Percentiles rank a stretch among this genome's conserved stretches.
Conservation (phyloP, 2,797 vertebrate species). For the Bradypus variegatus region DNA sequence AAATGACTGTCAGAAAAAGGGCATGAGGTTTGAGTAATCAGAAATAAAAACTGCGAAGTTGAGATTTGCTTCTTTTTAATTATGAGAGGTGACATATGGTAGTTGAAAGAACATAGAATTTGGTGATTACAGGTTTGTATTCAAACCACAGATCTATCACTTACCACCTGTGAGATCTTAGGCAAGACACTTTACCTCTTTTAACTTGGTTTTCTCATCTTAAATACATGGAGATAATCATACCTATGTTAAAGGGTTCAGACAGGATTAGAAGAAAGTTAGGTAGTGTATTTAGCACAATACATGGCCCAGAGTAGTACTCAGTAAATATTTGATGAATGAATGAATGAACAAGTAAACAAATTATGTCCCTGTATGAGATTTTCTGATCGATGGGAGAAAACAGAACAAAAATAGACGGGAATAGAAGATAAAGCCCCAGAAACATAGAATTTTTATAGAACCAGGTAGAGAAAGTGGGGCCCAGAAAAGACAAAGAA, state of each 20-base stretch:
- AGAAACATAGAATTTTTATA: neutral
- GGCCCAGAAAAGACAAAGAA: neutral
- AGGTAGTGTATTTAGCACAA: neutral
- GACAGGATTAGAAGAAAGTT: slow-evolving; percentile 11
- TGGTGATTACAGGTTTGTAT: slow-evolving; percentile 16
- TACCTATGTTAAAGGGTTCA: neutral
- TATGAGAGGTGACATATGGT: neutral
- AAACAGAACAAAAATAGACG: neutral
- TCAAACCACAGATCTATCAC: neutral
- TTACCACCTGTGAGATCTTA: neutral
- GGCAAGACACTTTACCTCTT: neutral
- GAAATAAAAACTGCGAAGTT: slow-evolving; percentile 16
- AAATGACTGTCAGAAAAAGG: slow-evolving; percentile 4
- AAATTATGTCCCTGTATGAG: neutral
- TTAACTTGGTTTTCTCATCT: slow-evolving; percentile 20
- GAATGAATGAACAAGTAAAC: neutral
- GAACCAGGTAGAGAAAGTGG: neutral
- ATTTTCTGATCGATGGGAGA: neutral
- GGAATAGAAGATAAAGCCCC: neutral
- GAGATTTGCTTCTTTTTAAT: slow-evolving; percentile 13
- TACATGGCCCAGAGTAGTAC: neutral
- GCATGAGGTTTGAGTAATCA: slow-evolving; percentile 4
- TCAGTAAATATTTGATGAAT: slow-evolving; percentile 3
- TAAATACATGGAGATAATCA: neutral
- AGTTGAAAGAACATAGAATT: slow-evolving; percentile 1